Percentiles rank a stretch among this genome's conserved stretches.
phyloP scores from a whole-genome alignment of 2,113 vertebrate species.

The Desmodus rotundus region DNA sequence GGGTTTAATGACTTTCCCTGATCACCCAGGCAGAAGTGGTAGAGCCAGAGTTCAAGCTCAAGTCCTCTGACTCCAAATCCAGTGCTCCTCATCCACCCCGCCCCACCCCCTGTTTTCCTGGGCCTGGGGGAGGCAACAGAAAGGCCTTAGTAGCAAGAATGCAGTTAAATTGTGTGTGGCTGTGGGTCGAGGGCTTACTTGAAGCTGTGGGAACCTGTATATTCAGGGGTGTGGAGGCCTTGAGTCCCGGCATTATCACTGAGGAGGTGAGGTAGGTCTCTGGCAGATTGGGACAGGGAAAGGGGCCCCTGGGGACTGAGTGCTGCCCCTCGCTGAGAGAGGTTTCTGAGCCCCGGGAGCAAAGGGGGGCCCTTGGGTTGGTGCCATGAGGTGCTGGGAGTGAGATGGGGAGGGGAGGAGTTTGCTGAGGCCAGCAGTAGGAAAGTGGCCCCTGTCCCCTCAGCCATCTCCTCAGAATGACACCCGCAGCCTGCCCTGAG shows the following conservation, averaged over 20 bases:
- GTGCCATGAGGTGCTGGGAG: too few relatives aligned
- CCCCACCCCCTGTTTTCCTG: background rate
- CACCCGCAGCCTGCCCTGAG: constrained; percentile 28
- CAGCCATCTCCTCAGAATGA: constrained; percentile 74
- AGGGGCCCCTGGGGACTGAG: background rate
- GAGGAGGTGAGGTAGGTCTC: background rate
- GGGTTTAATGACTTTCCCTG: background rate
- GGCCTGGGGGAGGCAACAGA: background rate
- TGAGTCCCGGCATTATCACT: background rate
- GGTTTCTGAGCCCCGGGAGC: background rate
- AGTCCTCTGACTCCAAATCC: background rate
- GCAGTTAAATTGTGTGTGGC: background rate
- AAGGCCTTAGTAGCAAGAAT: background rate
- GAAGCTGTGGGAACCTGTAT: background rate
- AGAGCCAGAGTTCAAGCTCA: background rate
- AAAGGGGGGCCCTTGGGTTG: background rate
- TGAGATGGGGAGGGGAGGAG: constrained; percentile 12
- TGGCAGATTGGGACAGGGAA: background rate
- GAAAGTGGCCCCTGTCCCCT: constrained; percentile 54
- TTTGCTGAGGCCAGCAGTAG: constrained; percentile 75
- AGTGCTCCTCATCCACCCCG: background rate
- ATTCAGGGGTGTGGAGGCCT: background rate
- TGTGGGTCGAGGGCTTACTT: background rate
- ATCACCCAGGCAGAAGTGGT: background rate
- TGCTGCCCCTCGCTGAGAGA: background rate